Base-by-base conservation (phyloP, 2,888 invertebrate species). In the Aplocera efformata region DNA sequence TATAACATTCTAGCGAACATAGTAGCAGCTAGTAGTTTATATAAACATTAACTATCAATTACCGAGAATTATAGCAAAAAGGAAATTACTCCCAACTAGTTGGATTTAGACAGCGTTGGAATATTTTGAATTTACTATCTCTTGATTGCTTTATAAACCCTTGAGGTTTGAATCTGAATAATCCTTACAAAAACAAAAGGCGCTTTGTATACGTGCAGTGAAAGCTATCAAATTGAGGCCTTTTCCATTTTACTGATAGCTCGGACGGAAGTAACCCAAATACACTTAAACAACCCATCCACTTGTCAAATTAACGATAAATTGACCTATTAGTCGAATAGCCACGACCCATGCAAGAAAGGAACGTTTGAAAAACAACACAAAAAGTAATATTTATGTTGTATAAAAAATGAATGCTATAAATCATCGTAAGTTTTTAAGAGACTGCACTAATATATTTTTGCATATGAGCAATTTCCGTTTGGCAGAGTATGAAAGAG, bases 211-310 rank as follows among this genome's bases (percentile, higher is more conserved):
- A 17, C 13, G 2, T 5, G 2, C 5, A 17, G 3, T 17, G 2
- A 17, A 17, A 17, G n/a, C 27, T 26, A 26, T 33, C 7, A 26
- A n/a, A 26, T 6, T 36, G 1, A 23, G n/a, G 32, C 23, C 27
- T 20, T 28, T 33, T 13, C 20, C 11, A 6, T 40, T 24, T 20
- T 20, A 10, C n/a, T 9, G 30, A 11, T 13, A 23, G 17, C 22
- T 34, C 33, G 10, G 33, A 33, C 37, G 37, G 43, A 43, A 43
- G 22, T 38, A 10, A 30, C 29, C 29, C 33, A 26, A 37, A 37
- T 37, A 21, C 23, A 17, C 27, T 17, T 20, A 33, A 25, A 33
- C 25, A 29, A 33, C 32, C 11, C 21, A 24, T 33, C 28, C 10
- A 32, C 13, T 6, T 11, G 32, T 32, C 32, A 29, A 39, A 39